A percentile compares a stretch with the other conserved stretches of the same genome.
Conservation (phyloP, 2,888 invertebrate species). For the Nudaria mundana region DNA sequence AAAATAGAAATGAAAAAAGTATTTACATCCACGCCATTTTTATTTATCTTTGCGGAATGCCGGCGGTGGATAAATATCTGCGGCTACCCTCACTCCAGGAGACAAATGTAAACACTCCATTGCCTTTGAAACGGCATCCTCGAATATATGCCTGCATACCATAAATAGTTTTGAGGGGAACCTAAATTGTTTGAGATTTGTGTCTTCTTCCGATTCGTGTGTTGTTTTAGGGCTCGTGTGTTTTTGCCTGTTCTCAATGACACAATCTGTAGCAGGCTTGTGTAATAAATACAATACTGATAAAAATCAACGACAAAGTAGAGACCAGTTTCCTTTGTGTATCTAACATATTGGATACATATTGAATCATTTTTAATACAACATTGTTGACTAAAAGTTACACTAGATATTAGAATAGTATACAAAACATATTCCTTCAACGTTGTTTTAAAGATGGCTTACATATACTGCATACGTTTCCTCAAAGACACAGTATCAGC, state of each 20-base stretch:
- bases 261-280: too few relatives aligned
- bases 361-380: too few relatives aligned
- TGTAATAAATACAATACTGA: too few relatives aligned
- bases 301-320: not conserved
- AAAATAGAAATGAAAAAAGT: slow-evolving; percentile 62
- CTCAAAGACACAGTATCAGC: slow-evolving; percentile 59
- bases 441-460: slow-evolving; percentile 49
- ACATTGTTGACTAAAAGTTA: too few relatives aligned
- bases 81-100: slow-evolving; percentile 56
- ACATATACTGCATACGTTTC: slow-evolving; percentile 50
- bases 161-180: slow-evolving; percentile 41
- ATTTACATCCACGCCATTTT: slow-evolving; percentile 68
- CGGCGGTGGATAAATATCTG: slow-evolving; percentile 70
- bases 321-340: too few relatives aligned
- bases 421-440: slow-evolving; percentile 42
- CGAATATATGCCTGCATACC: slow-evolving; percentile 40
- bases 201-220: slow-evolving; percentile 10
- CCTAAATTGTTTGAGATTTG: slow-evolving; percentile 35
- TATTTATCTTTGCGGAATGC: slow-evolving; percentile 70
- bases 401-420: slow-evolving; percentile 22
- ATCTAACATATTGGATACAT: too few relatives aligned
- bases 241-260: too few relatives aligned
- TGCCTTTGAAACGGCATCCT: slow-evolving; percentile 65
- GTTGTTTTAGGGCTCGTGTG: not conserved
- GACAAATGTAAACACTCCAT: slow-evolving; percentile 68